Conservation (phyloP, 2,888 invertebrate species). For the Euplagia quadripunctaria region DNA sequence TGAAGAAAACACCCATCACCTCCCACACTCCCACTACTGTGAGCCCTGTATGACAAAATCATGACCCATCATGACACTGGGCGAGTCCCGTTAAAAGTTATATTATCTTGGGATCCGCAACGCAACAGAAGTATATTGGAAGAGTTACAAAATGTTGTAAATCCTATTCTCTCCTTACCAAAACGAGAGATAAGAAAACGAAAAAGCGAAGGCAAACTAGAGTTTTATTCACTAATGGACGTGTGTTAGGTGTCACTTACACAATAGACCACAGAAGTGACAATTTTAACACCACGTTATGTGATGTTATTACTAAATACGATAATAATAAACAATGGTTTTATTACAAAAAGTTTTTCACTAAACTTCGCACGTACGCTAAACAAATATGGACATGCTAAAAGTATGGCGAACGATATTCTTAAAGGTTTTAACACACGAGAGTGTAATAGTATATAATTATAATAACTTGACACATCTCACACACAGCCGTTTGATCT, state of each 20-base stretch:
- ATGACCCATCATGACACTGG: no score
- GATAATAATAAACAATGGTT: neutral
- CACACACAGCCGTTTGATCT: no score
- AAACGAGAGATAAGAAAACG: neutral
- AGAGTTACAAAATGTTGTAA: no score
- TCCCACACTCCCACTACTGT: no score
- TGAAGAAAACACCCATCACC: no score
- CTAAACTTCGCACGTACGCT: constrained; percentile 44
- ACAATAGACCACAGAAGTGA: neutral
- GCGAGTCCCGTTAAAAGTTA: no score
- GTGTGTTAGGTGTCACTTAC: neutral
- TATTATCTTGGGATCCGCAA: no score
- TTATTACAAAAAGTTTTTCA: neutral
- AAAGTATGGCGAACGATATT: constrained; percentile 53
- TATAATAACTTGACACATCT: neutral
- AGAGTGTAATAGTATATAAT: constrained; percentile 17
- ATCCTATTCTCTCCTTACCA: neutral
- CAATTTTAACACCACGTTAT: neutral
- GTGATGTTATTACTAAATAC: neutral
- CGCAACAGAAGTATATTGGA: neutral
- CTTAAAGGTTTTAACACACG: constrained; percentile 2
- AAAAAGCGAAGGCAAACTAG: neutral
- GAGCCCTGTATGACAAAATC: no score
- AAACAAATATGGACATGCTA: constrained; percentile 58
- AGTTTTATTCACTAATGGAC: neutral